Conservation (phyloP, 2,797 vertebrate species). For the Tokudaia tokunoshimensis region DNA sequence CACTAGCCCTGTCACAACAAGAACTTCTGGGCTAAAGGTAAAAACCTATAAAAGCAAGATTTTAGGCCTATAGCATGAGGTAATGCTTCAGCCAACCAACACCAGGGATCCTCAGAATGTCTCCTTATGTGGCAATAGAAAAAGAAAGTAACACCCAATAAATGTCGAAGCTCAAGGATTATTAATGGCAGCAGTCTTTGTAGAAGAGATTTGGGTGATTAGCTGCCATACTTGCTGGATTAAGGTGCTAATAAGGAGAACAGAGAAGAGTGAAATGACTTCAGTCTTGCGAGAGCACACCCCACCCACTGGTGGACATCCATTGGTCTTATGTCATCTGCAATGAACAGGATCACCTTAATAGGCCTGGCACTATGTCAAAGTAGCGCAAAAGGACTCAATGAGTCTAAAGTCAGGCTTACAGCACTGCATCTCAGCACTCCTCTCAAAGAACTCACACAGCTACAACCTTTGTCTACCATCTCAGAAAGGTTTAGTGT, state of each 20-base stretch:
- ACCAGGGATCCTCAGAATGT: background rate
- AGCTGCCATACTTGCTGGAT: background rate
- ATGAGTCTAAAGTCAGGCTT: conserved; percentile 24
- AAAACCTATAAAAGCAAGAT: background rate
- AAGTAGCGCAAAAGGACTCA: background rate
- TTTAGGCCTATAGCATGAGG: background rate
- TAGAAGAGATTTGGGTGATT: conserved; percentile 64
- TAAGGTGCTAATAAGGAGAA: conserved; percentile 25
- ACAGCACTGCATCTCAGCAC: background rate
- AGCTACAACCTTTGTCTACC: background rate
- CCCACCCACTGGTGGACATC: background rate
- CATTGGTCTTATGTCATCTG: background rate
- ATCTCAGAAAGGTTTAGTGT: background rate
- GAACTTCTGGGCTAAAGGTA: background rate
- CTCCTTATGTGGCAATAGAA: conserved; percentile 50
- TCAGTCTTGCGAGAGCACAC: background rate
- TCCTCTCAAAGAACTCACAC: conserved; percentile 37
- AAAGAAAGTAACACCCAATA: background rate
- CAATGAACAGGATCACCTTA: conserved; percentile 3
- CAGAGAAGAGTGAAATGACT: conserved; percentile 21
- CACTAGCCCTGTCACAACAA: background rate
- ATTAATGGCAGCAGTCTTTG: conserved; percentile 21
- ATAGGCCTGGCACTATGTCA: background rate
- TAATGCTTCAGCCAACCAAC: conserved; percentile 22
- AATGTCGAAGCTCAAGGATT: conserved; percentile 32